These are phyloP conservation scores for Boulengerochromis microlepis DNA, from an alignment of 2,113 vertebrate species.

Conservation along the genomic window DNA sequence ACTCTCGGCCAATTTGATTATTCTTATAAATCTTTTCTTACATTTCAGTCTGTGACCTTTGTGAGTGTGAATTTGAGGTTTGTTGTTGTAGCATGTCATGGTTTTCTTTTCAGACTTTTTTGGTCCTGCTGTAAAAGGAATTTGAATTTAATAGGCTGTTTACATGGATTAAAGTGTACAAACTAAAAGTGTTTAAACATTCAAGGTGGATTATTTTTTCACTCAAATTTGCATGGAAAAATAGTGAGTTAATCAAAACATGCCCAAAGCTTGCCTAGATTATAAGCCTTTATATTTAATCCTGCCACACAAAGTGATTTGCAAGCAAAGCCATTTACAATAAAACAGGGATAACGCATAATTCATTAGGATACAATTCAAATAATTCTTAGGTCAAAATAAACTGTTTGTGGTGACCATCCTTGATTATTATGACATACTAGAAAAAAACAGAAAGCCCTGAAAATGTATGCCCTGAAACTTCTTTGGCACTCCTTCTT, in stretches of 20 bases:
- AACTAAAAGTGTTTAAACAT: background rate
- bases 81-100: background rate
- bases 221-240: background rate
- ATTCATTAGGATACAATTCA: background rate
- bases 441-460: background rate
- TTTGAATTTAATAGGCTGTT: background rate
- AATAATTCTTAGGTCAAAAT: background rate
- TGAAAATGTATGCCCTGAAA: background rate
- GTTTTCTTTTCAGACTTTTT: background rate
- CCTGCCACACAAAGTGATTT: background rate
- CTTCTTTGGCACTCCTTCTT: background rate
- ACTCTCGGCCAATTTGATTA: background rate
- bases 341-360: fast-evolving
- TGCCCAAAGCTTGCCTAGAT: background rate
- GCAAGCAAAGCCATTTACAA: background rate
- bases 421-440: background rate
- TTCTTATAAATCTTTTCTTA: conserved; percentile 6
- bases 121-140: background rate
- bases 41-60: conserved; percentile 10
- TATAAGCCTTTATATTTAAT: background rate
- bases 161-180: background rate
- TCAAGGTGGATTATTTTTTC: background rate
- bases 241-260: background rate
- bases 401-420: background rate
- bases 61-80: background rate